Evolutionary conservation across 2,888 invertebrate genomes (phyloP), one percentile per base, ranked within the genome.

Genomic region (Orgyia antiqua): DNA sequence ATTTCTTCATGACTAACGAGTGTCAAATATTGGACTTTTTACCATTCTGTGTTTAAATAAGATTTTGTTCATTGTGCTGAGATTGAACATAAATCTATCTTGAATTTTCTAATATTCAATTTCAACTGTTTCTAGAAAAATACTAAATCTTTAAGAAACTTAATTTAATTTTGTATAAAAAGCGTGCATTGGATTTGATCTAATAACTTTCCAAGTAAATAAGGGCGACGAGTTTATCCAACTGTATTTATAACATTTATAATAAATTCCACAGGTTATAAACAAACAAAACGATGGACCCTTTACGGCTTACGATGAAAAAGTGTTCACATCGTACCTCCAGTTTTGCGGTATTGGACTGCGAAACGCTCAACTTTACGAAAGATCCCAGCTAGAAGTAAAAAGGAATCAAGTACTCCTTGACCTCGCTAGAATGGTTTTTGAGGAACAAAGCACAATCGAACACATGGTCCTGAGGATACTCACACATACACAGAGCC

Each of bases 291-390:
- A 92, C 68, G 94, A 94, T 60, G 90, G 92, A 38, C 92, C 92
- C 39, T 96, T 96, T 82, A 95, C 95, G 31, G 82, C 89, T 41
- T 91, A 91, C 68, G 98, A 98, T 83, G 97, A 98, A 87, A 89
- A 94, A 73, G 92, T 97, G 33, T 98, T 98, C 83, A 88, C 93
- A 36, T 93, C 95, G 60, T 98, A 98, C 87, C 90, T 98, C 42
- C 97, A 97, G 77, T 98, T 98, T 83, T 98, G 98, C 82, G 97
- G 97, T 41, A 98, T 98, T 54, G 97, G 97, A 2, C 88, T 98
- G 31, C 91, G 96, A 40, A 98, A 98, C 76, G 97, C 98, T n/a
- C 97, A 97, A 74, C 89, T 98, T 20, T 98, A 97, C 74, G 97
- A 98, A 82, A 92, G 95, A 73, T 97, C 97, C 42, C 96, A 97